Conservation (phyloP, 2,888 invertebrate species). For the Kryphioiulus occultus region DNA sequence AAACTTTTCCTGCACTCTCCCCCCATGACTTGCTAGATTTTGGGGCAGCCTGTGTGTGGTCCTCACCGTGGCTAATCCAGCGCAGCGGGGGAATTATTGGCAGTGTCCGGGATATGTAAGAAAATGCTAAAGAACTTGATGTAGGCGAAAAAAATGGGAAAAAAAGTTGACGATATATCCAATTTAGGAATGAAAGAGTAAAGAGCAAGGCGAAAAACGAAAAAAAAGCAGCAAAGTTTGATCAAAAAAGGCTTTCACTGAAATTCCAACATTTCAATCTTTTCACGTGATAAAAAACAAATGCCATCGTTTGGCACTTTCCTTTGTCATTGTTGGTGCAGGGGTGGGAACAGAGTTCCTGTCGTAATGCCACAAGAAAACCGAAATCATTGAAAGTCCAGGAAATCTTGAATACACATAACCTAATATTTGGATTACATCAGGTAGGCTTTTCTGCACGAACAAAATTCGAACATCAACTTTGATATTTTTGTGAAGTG, state of each 20-base stretch:
- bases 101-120: slow-evolving; percentile 26
- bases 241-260: not conserved
- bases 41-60: slow-evolving; percentile 19
- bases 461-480: too few species aligned
- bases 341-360: not conserved
- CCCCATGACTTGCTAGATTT: slow-evolving; percentile 31
- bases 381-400: not conserved
- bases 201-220: not conserved
- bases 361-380: not conserved
- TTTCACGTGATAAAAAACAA: not conserved
- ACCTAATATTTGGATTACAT: too few species aligned
- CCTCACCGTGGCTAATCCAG: slow-evolving; percentile 24
- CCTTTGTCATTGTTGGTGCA: not conserved
- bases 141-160: not conserved
- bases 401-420: not conserved
- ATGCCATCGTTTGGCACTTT: not conserved
- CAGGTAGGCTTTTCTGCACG: too few species aligned
- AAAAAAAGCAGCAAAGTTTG: not conserved
- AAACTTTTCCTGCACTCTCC: slow-evolving; percentile 19
- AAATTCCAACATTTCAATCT: slow-evolving; percentile 28
- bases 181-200: slow-evolving; percentile 35
- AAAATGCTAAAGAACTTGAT: slow-evolving; percentile 12
- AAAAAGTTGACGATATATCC: slow-evolving; percentile 35
- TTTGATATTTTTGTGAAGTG: too few species aligned
- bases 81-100: slow-evolving; percentile 31